Conservation (phyloP, 2,888 invertebrate species). For the Ellobium chinense region DNA sequence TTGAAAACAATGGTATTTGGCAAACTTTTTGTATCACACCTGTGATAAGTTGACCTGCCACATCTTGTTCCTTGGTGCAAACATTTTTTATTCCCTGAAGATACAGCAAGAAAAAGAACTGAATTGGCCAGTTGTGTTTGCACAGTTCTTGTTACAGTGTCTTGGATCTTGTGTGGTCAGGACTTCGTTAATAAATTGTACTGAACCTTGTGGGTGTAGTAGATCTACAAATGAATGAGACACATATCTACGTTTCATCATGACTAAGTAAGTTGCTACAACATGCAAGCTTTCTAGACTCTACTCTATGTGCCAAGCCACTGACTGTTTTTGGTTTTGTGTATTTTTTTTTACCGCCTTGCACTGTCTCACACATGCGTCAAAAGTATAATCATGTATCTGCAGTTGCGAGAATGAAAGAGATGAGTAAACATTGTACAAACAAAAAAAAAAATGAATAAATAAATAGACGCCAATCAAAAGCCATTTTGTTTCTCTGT, state of each 20-base stretch:
- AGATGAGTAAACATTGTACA: neutral
- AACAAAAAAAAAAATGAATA: neutral
- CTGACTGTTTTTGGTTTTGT: neutral
- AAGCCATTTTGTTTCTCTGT: too few species aligned
- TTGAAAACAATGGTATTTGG: too few species aligned
- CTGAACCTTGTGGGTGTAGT: too few species aligned
- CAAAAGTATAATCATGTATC: conserved; percentile 8
- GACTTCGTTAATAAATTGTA: neutral
- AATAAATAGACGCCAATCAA: neutral
- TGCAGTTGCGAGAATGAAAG: neutral
- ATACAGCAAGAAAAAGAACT: too few species aligned
- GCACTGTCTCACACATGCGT: conserved; percentile 3
- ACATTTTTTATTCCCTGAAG: too few species aligned
- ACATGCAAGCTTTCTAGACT: conserved; percentile 9
- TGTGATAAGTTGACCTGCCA: too few species aligned
- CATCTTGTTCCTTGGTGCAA: too few species aligned
- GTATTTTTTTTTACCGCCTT: neutral
- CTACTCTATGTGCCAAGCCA: neutral
- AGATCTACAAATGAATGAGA: too few species aligned
- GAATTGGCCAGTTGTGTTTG: too few species aligned
- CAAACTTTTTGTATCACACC: too few species aligned
- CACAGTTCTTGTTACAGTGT: neutral
- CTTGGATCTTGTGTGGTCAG: neutral
- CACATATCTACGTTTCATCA: too few species aligned
- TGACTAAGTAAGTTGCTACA: neutral